Base-by-base conservation (phyloP, 1,140 invertebrate species). In the Pteromalus puparum region DNA sequence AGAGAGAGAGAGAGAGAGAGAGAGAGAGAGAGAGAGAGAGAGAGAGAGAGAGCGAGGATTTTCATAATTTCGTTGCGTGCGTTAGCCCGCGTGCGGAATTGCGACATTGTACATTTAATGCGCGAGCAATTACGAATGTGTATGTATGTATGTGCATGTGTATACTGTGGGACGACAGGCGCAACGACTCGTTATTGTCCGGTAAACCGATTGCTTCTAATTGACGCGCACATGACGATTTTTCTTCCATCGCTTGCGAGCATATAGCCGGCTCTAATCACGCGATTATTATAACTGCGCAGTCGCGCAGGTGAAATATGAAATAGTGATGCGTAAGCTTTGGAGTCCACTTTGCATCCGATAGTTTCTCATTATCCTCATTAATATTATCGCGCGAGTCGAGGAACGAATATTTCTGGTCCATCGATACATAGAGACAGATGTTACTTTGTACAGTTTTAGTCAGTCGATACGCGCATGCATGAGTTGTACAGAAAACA, bases 151-250 rank as follows among this genome's bases (percentile, higher is more conserved):
- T 48, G 74, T 13, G 26, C 26, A 5, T 5, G 12, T 15, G 75
- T 77, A 2, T 77, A 67, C 76, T 21, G 53, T 4, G 48, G 30
- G 73, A 42, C 26, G 15, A 73, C 42, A 53, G 53, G 68, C 34
- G 18, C 75, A 74, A 28, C n/a, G 9, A 61, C 28, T 82, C 74
- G 61, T 70, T 68, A 77, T 77, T 83, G 68, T 83, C 38, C 74
- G 70, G 48, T 83, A 83, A 83, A 83, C 34, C 18, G 73, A 83
- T 38, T 83, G 74, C 73, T 76, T 77, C n/a, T 83, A 83, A 77
- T 83, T 83, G 74, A 77, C 34, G 34, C 72, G 72, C 72, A 61
- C 28, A 34, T 67, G 82, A 83, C 65, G 74, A 68, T 34, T 53
- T 7, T n/a, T 61, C 70, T 34, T 34, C 30, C 6, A 34, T 34